phyloP scores from a whole-genome alignment of 23 tunicate species.

The Halocynthia roretzi region DNA sequence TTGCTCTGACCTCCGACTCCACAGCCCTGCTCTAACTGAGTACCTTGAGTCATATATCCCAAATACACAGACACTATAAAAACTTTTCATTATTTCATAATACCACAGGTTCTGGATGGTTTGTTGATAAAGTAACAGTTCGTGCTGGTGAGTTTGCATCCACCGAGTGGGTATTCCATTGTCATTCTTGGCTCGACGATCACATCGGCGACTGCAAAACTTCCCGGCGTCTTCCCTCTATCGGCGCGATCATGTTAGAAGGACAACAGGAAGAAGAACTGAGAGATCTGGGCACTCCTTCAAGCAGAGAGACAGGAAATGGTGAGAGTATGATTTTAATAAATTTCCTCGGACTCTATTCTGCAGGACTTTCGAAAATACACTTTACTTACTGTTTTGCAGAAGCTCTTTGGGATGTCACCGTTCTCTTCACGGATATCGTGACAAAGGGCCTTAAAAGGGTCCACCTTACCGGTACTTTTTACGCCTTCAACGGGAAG shows the following conservation, averaged over 20 bases:
- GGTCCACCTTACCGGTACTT: conserved; percentile 33
- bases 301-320: conserved; percentile 14
- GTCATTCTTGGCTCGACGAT: conserved; percentile 80
- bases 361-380: not conserved
- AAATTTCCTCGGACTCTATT: no score
- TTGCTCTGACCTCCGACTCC: no score
- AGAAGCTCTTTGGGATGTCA: conserved; percentile 34
- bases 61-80: no score
- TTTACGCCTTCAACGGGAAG: conserved; percentile 38
- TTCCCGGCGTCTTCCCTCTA: conserved; percentile 27
- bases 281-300: conserved; percentile 9
- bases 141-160: conserved; percentile 53
- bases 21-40: no score
- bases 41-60: no score
- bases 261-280: conserved; percentile 11
- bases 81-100: not conserved
- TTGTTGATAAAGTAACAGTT: conserved; percentile 60
- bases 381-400: not conserved
- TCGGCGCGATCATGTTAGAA: conserved; percentile 4
- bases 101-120: conserved; percentile 70
- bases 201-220: conserved; percentile 75
- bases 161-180: conserved; percentile 60
- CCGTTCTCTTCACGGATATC: conserved; percentile 66
- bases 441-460: conserved; percentile 49
- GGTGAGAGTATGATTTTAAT: conserved; percentile 1